Base-by-base conservation (phyloP, 2,113 vertebrate genomes). In the Xenopus borealis region DNA sequence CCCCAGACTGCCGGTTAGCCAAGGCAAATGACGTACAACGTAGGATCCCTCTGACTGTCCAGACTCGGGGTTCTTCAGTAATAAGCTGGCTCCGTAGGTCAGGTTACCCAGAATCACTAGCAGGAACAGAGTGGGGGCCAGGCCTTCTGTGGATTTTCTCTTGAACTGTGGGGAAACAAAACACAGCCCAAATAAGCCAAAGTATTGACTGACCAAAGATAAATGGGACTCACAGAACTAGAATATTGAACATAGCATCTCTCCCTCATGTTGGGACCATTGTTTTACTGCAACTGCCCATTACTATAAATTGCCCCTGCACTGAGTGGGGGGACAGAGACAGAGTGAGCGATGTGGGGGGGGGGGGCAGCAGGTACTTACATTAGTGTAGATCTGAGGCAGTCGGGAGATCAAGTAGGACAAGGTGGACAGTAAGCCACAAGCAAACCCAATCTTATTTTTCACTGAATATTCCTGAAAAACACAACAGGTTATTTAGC, bases 1-100 rank as follows among this genome's bases (percentile, higher is more conserved):
- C 0, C 97, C 97, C 27, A 98, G 90, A 84, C 96, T 98, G 84
- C 97, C 97, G 10, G 98, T 84, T 12, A 99, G 92, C 97, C 97
- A 99, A 66, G 97, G 97, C 46, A 99, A 83, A 83, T 98, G 97
- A 80, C 94, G 95, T 69, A 97, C 47, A 6, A 97, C 0, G 73
- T 97, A 97, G 85, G 88, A 91, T 0, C 62, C 85, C 74, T 95
- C 89, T 0, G 83, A 78, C 66, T 96, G 89, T 7, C 89, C 91
- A 0, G 4, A 50, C 1, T 95, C 93, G 0, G 97, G 97, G 86
- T 96, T 95, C 82, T 98, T 99, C 75, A 98, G 81, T 3, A 98
- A 85, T 69, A 99, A 89, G 0, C 95, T 97, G 75, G 94, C 70
- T 1, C 97, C 97, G 0, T 99, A 98, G 0, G 90, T 83, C 0